Percentiles rank a stretch among this genome's conserved stretches.
Evolutionary conservation across 2,797 vertebrate species (phyloP).

Genomic region (Myotis planiceps): DNA sequence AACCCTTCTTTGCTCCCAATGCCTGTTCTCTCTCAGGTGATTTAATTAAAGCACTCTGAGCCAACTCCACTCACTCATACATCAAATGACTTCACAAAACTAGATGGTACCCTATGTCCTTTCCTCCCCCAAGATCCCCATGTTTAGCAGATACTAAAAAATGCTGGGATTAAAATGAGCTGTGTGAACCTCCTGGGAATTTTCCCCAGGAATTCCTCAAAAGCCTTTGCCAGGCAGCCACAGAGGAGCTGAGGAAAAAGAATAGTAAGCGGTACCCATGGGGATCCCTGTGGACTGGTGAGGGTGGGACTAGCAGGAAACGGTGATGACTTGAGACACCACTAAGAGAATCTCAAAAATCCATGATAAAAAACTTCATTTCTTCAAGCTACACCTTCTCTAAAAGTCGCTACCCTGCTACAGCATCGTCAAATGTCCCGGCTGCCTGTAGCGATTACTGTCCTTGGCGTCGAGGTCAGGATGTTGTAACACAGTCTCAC

Average conservation of each 20-base stretch:
- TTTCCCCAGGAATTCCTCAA: constrained; percentile 23
- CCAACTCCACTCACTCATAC: background rate
- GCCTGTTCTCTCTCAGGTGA: background rate
- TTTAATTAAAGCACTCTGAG: background rate
- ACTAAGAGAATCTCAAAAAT: background rate
- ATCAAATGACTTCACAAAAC: background rate
- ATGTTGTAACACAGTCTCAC: background rate
- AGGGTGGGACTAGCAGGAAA: background rate
- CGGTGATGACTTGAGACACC: background rate
- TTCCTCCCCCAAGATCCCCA: background rate
- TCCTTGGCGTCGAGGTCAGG: background rate
- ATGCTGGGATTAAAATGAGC: background rate
- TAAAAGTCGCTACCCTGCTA: background rate
- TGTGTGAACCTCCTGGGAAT: background rate
- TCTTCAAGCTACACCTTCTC: background rate
- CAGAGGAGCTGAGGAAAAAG: rapidly evolving
- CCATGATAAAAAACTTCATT: background rate
- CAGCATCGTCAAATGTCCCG: background rate
- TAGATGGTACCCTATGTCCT: background rate
- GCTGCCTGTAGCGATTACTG: background rate
- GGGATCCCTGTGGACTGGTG: rapidly evolving
- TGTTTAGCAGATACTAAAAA: background rate
- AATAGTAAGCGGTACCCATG: rapidly evolving
- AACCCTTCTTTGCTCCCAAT: background rate
- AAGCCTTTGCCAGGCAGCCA: background rate